Evolutionary conservation across 2,888 invertebrate species (phyloP), one percentile per base, ranked within the genome.

Genomic region (Callosobruchus maculatus): DNA sequence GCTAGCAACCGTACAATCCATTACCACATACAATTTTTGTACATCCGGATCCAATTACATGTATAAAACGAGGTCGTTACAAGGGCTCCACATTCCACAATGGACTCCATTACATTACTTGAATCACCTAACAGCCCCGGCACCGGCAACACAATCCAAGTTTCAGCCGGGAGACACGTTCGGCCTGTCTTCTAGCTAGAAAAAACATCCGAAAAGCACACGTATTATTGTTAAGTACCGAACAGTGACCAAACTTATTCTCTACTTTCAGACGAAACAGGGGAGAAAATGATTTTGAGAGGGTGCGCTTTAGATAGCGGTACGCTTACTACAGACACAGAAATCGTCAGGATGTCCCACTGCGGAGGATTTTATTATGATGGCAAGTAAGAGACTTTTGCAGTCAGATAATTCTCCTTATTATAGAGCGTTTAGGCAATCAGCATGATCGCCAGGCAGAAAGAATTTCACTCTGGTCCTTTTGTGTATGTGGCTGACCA

Each of bases 251-350:
- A 68, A 74, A 67, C n/a, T 77, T 75, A 5, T 21, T 71, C 71
- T 21, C 66, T 74, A 70, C 77, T 83, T 85, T 68, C 87, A 96
- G 96, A 93, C 84, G 94, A 95, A 84, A 93, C 92, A 13, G 94
- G 94, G 2, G 92, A 94, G 83, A 90, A 92, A 0, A 92, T 98
- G 81, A 94, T 95, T 2, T 94, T 98, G n/a, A 91, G 98, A 21
- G 95, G 95, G 73, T 98, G 98, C 88, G 98, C 97, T 0, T 89
- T 98, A 81, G 98, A 98, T 88, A 97, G 97, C 80, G 98, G 98
- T 0, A 97, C 97, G 0, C 91, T 95, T 71, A 98, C 97, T 73
- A 97, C 97, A 0, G 98, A 98, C 87, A 98, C 98, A 0, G 98
- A 98, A 89, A 94, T 98, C 76, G 95, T 98, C 72, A 90, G 98